These are phyloP conservation scores for Protosalanx chinensis DNA, from an alignment of 2,797 vertebrate genomes.

Conservation along the genomic window DNA sequence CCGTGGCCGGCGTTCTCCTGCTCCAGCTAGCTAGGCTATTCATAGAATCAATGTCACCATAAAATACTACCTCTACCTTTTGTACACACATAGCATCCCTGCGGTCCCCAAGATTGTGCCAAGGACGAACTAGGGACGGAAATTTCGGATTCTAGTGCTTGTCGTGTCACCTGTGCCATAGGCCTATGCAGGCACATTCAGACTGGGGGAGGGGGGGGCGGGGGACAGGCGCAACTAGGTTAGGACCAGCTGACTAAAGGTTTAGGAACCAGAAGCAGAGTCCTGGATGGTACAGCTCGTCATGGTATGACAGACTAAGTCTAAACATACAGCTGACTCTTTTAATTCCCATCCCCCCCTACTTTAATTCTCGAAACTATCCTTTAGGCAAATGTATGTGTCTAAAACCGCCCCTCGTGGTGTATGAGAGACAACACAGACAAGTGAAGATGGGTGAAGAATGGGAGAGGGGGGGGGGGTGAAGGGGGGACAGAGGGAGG, in stretches of 20 bases:
- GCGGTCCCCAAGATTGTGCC: conserved; percentile 33
- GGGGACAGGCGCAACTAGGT: conserved; percentile 28
- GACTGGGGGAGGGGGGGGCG: conserved; percentile 3
- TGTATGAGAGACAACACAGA: neutral
- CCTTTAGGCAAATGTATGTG: too few species aligned
- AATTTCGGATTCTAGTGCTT: too few species aligned
- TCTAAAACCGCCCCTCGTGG: neutral
- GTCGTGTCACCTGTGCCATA: conserved; percentile 38
- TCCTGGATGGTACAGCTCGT: neutral
- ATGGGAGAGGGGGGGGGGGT: neutral
- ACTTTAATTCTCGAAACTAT: neutral
- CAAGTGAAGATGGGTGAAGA: conserved; percentile 26
- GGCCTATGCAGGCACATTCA: conserved; percentile 47
- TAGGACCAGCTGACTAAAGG: neutral
- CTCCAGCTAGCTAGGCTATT: too few species aligned
- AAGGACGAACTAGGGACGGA: conserved; percentile 22
- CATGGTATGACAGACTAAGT: neutral
- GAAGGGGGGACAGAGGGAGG: conserved; percentile 1
- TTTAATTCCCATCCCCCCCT: too few species aligned
- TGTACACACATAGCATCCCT: conserved; percentile 28
- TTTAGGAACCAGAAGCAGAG: neutral
- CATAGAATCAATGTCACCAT: conserved; percentile 24
- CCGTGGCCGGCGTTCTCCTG: neutral
- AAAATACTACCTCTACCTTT: conserved; percentile 67
- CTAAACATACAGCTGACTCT: neutral